Evolutionary conservation across 2,797 vertebrate genomes (phyloP).

Genomic region (Cyclopterus lumpus): DNA sequence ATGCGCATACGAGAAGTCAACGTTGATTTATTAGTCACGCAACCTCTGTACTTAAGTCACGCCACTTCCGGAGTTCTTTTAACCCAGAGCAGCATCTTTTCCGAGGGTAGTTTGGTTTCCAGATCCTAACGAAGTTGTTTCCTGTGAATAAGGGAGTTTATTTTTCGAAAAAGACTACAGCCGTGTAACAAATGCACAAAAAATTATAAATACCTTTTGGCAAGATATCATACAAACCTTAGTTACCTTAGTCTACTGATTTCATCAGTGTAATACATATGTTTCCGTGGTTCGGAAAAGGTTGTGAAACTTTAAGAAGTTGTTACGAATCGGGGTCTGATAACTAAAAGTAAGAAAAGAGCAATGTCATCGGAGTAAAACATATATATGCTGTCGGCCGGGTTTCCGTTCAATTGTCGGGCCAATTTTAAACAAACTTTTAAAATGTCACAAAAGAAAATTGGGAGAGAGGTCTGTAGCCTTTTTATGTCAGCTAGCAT

Average conservation of each 20-base stretch:
- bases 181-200: neutral
- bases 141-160: neutral
- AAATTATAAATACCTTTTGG: neutral
- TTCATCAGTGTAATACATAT: neutral
- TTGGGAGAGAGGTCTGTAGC: neutral
- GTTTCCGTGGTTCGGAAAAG: neutral
- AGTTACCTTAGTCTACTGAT: neutral
- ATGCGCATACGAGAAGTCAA: no score
- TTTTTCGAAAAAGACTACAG: neutral
- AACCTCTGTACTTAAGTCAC: no score
- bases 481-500: no score
- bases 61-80: no score
- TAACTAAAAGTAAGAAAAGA: neutral
- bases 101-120: neutral
- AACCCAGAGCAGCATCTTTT: neutral
- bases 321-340: neutral
- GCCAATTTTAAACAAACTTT: neutral
- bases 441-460: neutral
- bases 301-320: neutral
- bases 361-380: neutral
- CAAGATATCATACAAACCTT: neutral
- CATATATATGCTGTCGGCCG: neutral
- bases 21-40: no score
- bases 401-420: no score
- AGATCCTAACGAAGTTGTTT: neutral